A percentile compares a stretch with the other conserved stretches of the same genome.
Evolutionary conservation across 1,140 invertebrate genomes (phyloP).

Genomic region (Centruroides sculpturatus): DNA sequence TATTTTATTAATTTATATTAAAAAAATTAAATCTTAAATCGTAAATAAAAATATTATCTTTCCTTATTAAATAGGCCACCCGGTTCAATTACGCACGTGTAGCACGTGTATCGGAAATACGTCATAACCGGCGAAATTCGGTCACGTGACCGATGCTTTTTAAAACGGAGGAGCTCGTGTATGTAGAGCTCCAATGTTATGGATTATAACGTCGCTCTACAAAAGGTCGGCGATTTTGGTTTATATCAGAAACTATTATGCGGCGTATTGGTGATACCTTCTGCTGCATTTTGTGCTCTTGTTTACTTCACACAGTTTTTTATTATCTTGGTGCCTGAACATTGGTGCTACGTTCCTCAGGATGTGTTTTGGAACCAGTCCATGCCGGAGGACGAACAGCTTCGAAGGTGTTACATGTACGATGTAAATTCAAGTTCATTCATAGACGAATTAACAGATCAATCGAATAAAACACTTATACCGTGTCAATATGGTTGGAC

Average conservation of each 20-base stretch:
- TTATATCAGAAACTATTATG: conserved; percentile 17
- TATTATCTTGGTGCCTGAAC: conserved; percentile 14
- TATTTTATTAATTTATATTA: too few relatives aligned
- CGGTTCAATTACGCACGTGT: too few relatives aligned
- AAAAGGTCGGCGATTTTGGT: conserved; percentile 16
- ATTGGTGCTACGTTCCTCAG: conserved; percentile 5
- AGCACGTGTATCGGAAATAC: too few relatives aligned
- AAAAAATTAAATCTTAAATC: too few relatives aligned
- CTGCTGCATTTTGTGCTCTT: conserved; percentile 15
- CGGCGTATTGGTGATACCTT: conserved; percentile 15
- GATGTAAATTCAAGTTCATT: too few relatives aligned
- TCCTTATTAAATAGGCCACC: too few relatives aligned
- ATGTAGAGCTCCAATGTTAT: not conserved
- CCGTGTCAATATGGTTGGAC: conserved; percentile 7
- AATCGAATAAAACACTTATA: not conserved
- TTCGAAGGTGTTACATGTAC: too few relatives aligned
- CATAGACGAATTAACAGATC: not conserved
- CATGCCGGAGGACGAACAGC: too few relatives aligned
- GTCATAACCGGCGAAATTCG: too few relatives aligned
- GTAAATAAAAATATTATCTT: too few relatives aligned
- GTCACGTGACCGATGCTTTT: too few relatives aligned
- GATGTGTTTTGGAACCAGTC: not conserved
- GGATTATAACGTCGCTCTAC: conserved; percentile 15
- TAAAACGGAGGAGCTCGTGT: too few relatives aligned
- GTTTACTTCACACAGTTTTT: conserved; percentile 19